A percentile compares a stretch with the other conserved stretches of the same genome.
Evolutionary conservation across 2,888 invertebrate species (phyloP).

Genomic region (Mythimna impura): DNA sequence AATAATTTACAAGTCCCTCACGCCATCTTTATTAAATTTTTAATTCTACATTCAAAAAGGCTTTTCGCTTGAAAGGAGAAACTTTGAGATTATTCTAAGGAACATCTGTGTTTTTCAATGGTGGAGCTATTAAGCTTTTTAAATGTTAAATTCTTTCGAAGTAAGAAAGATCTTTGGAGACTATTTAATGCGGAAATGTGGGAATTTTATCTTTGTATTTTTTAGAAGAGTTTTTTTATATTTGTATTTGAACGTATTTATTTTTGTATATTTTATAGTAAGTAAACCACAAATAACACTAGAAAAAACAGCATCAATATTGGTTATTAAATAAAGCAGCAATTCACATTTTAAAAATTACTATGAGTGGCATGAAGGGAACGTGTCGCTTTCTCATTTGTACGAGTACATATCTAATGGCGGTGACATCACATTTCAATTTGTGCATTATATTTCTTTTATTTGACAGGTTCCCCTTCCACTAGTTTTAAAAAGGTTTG

Average conservation of each 20-base stretch:
- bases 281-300: too few relatives aligned
- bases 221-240: constrained; percentile 14
- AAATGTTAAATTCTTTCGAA: constrained; percentile 58
- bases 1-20: constrained; percentile 55
- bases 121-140: constrained; percentile 56
- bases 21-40: constrained; percentile 57
- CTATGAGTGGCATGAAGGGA: too few relatives aligned
- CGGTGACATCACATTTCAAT: too few relatives aligned
- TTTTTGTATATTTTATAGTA: too few relatives aligned
- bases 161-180: constrained; percentile 40
- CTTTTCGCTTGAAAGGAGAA: constrained; percentile 53
- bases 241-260: not conserved
- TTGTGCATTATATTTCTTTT: too few relatives aligned
- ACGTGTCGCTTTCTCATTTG: too few relatives aligned
- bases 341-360: too few relatives aligned
- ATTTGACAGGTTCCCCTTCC: too few relatives aligned
- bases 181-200: constrained; percentile 45
- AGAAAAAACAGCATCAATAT: too few relatives aligned
- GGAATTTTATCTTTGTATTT: constrained; percentile 21
- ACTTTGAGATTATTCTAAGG: constrained; percentile 51
- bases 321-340: too few relatives aligned
- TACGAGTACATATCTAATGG: too few relatives aligned
- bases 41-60: constrained; percentile 57
- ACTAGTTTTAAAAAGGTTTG: too few relatives aligned
- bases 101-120: constrained; percentile 63